Evolutionary conservation across 2,797 vertebrate species (phyloP).

Genomic region (Pangasius djambal): DNA sequence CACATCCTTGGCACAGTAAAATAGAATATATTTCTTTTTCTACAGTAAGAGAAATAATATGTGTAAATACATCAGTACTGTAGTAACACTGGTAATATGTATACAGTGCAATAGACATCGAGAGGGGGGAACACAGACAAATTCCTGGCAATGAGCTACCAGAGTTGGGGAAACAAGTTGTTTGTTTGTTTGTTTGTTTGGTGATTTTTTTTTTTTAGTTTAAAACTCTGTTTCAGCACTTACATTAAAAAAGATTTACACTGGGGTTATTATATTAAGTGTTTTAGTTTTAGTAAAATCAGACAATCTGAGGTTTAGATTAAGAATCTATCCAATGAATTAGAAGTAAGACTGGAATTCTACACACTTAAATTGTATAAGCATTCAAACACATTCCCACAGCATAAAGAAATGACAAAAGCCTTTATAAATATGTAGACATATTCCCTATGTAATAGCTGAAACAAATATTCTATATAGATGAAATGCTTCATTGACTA

Average conservation of each 20-base stretch:
- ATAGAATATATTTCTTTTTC: neutral
- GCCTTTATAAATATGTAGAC: neutral
- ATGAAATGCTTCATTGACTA: neutral
- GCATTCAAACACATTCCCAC: neutral
- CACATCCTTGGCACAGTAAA: neutral
- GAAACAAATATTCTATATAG: neutral
- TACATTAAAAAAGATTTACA: neutral
- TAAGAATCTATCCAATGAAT: neutral
- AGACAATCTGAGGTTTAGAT: neutral
- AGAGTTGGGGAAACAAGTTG: too few species aligned
- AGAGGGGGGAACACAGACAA: neutral
- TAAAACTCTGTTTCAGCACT: neutral
- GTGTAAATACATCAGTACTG: slow-evolving; percentile 1
- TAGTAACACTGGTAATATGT: neutral
- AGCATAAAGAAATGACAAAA: neutral
- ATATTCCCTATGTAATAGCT: neutral
- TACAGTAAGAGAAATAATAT: neutral
- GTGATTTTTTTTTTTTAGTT: neutral
- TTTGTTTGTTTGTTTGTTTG: neutral
- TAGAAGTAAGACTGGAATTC: neutral
- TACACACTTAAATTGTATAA: neutral
- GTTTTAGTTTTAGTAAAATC: neutral
- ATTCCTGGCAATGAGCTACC: neutral
- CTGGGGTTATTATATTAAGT: neutral
- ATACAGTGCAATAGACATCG: neutral